Conservation (phyloP, 2,888 invertebrate genomes). For the Harpalus rufipes region DNA sequence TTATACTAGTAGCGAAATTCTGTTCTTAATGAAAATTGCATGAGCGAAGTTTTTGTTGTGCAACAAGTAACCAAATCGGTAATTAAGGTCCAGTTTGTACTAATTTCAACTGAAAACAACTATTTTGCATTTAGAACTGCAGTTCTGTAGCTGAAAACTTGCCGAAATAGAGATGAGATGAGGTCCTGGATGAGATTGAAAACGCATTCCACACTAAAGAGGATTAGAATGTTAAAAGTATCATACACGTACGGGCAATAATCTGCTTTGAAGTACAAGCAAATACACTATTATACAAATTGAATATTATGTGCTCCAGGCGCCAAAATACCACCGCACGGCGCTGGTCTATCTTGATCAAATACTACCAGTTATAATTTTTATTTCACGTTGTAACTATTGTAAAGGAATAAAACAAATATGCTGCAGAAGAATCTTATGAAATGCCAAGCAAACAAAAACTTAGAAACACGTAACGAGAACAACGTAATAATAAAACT, state of each 20-base stretch:
- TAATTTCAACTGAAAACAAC: slow-evolving; percentile 6
- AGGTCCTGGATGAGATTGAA: not conserved
- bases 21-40: not conserved
- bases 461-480: not conserved
- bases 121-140: slow-evolving; percentile 6
- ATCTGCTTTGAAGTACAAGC: too few species aligned
- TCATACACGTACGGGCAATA: too few species aligned
- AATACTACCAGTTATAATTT: too few species aligned
- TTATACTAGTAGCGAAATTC: not conserved
- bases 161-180: not conserved
- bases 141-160: not conserved
- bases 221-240: not conserved
- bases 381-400: not conserved
- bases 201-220: not conserved
- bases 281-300: not conserved
- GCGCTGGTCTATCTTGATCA: too few species aligned
- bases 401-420: not conserved
- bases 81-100: not conserved
- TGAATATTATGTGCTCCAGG: too few species aligned
- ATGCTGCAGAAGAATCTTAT: not conserved
- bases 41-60: not conserved
- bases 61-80: not conserved
- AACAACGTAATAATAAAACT: not conserved
- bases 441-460: not conserved
- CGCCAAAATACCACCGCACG: too few species aligned